These are phyloP conservation scores for Cherax destructor DNA, from an alignment of 1,140 invertebrate species.

Conservation along the genomic window DNA sequence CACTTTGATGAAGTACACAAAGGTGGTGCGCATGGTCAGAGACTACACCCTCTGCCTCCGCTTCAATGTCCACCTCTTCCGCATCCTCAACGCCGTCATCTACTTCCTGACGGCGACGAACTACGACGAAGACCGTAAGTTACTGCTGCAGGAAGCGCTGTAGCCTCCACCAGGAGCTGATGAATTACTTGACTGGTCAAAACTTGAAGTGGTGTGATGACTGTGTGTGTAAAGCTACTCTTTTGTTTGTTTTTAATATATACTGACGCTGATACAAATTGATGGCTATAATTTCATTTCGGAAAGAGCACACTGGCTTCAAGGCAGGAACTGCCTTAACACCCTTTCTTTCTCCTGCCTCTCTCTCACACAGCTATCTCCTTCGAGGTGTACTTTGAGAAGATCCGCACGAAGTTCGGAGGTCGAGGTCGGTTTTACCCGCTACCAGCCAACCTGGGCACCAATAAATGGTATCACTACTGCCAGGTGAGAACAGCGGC, in stretches of 20 bases:
- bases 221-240: too few relatives aligned
- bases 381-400: constrained; percentile 68
- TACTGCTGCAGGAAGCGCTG: too few relatives aligned
- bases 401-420: constrained; percentile 64
- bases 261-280: too few relatives aligned
- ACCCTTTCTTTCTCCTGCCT: not conserved
- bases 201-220: too few relatives aligned
- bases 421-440: constrained; percentile 63
- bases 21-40: not conserved
- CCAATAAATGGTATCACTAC: constrained; percentile 69
- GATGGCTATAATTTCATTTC: too few relatives aligned
- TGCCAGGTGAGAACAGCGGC: constrained; percentile 42
- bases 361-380: constrained; percentile 55
- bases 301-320: too few relatives aligned
- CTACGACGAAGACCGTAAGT: constrained; percentile 59
- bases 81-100: constrained; percentile 62
- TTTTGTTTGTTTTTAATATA: too few relatives aligned
- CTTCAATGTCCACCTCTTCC: constrained; percentile 61
- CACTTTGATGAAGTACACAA: constrained; percentile 39
- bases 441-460: constrained; percentile 56
- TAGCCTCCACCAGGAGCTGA: too few relatives aligned
- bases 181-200: too few relatives aligned
- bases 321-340: too few relatives aligned
- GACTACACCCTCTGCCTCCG: constrained; percentile 62
- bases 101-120: constrained; percentile 41